Evolutionary conservation across 2,888 invertebrate species (phyloP).

Genomic region (Gasteruption jaculator): DNA sequence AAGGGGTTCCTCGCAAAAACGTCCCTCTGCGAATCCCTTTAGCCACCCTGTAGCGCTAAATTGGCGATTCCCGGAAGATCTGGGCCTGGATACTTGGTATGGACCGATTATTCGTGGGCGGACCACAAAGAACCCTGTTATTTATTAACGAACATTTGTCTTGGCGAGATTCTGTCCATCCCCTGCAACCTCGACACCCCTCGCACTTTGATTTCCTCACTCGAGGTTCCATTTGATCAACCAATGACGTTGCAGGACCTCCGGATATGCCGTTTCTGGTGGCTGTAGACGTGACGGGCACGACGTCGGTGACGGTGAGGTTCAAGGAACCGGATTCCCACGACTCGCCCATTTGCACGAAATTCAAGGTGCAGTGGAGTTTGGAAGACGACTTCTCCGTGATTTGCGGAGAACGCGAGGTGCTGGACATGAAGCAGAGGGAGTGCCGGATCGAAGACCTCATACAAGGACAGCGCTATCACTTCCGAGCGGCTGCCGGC

Average conservation of each 20-base stretch:
- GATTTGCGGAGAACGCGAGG: slow-evolving; percentile 74
- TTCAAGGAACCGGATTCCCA: slow-evolving; percentile 66
- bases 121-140: no score
- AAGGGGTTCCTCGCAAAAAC: no score
- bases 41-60: no score
- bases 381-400: slow-evolving; percentile 77
- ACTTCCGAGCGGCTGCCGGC: slow-evolving; percentile 87
- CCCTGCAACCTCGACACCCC: background rate
- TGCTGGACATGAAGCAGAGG: slow-evolving; percentile 64
- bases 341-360: slow-evolving; percentile 81
- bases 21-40: no score
- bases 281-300: slow-evolving; percentile 67
- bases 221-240: slow-evolving; percentile 5
- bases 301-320: slow-evolving; percentile 63
- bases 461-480: slow-evolving; percentile 81
- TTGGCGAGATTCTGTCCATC: background rate
- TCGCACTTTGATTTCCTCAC: background rate
- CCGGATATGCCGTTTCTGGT: slow-evolving; percentile 81
- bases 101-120: no score
- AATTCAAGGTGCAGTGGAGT: slow-evolving; percentile 97
- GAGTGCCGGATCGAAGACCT: slow-evolving; percentile 67
- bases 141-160: no score
- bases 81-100: no score
- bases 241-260: slow-evolving; percentile 53
- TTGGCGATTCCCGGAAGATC: no score